Conservation (phyloP, 2,113 vertebrate species). For the Coreoperca whiteheadi region DNA sequence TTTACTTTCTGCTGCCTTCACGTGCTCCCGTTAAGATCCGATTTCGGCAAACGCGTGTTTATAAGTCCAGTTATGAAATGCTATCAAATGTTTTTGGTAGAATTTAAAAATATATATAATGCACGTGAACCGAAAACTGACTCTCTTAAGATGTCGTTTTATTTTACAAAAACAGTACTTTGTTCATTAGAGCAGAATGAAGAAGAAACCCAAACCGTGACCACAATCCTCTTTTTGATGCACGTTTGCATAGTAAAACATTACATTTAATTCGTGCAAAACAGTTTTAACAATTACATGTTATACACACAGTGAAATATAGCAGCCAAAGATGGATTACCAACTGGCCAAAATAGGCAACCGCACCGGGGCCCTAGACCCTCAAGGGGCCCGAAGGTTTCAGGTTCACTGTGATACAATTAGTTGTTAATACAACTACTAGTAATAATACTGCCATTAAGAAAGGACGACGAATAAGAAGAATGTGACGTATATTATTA, state of each 20-base stretch:
- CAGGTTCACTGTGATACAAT: no score
- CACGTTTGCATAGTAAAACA: background rate
- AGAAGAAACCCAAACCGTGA: background rate
- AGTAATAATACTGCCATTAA: background rate
- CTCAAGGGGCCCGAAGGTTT: no score
- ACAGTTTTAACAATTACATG: no score
- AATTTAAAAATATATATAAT: background rate
- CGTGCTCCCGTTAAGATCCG: background rate
- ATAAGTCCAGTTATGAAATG: background rate
- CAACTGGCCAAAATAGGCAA: no score
- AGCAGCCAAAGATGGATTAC: background rate
- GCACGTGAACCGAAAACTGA: background rate
- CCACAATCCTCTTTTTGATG: background rate
- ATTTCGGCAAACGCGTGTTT: background rate
- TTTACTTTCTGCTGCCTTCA: slow-evolving; percentile 60
- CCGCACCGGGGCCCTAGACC: no score
- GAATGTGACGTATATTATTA: no score
- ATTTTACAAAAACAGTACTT: background rate
- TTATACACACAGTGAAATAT: background rate
- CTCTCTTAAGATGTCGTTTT: background rate
- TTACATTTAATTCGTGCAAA: background rate
- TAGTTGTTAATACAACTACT: background rate
- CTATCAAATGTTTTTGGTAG: background rate
- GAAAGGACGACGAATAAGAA: background rate
- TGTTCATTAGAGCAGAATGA: background rate